Evolutionary conservation across 64 coral and sea anemone species (phyloP).

Genomic region (Montipora efflorescens): DNA sequence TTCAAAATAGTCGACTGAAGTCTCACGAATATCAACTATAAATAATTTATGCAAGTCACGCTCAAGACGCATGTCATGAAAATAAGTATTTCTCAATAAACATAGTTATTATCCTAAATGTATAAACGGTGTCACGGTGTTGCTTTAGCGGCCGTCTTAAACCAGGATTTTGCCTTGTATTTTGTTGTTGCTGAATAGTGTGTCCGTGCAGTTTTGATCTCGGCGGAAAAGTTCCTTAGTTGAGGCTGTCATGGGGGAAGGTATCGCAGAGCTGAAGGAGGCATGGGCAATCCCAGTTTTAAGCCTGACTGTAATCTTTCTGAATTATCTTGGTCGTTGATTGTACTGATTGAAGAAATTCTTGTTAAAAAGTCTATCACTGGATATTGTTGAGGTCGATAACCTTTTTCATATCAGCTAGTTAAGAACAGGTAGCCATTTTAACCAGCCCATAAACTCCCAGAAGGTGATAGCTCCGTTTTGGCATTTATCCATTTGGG

Average conservation of each 20-base stretch:
- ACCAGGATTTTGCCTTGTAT: too few relatives aligned
- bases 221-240: too few relatives aligned
- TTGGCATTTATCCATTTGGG: conserved; percentile 20
- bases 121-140: neutral
- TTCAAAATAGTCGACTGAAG: neutral
- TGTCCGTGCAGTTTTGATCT: too few relatives aligned
- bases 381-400: neutral
- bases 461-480: conserved; percentile 46
- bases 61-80: neutral
- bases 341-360: too few relatives aligned
- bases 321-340: too few relatives aligned
- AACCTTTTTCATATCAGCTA: neutral
- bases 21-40: neutral
- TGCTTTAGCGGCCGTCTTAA: too few relatives aligned
- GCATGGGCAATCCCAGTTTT: too few relatives aligned
- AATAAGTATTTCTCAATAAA: neutral
- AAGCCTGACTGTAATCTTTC: too few relatives aligned
- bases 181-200: too few relatives aligned
- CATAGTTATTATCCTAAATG: neutral
- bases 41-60: neutral
- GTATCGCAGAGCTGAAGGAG: too few relatives aligned
- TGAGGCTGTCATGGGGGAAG: too few relatives aligned
- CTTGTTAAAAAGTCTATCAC: too few relatives aligned
- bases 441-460: conserved; percentile 55
- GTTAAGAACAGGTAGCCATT: conserved; percentile 45